Conservation (phyloP, 2,888 invertebrate species). For the Agonopterix heracliana region DNA sequence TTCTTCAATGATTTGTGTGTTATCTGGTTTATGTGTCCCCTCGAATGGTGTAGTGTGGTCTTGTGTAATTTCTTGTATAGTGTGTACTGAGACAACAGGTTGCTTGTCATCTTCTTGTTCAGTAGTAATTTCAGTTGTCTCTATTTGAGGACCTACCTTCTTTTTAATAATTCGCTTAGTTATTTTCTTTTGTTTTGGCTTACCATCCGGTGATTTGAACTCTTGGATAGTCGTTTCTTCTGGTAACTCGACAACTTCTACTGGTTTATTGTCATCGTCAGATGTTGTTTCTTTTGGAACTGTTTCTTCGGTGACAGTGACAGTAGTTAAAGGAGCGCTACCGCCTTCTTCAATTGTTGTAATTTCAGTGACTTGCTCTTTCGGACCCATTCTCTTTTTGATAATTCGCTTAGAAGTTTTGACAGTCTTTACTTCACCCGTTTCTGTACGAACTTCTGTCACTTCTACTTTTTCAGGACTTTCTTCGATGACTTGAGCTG, state of each 20-base stretch:
- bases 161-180: slow-evolving; percentile 50
- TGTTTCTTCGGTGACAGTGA: slow-evolving; percentile 37
- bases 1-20: slow-evolving; percentile 30
- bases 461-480: slow-evolving; percentile 30
- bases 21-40: slow-evolving; percentile 17
- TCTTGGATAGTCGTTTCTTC: slow-evolving; percentile 37
- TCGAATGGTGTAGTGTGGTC: slow-evolving; percentile 19
- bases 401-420: slow-evolving; percentile 23
- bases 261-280: slow-evolving; percentile 15
- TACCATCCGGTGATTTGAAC: slow-evolving; percentile 29
- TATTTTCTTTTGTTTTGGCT: slow-evolving; percentile 32
- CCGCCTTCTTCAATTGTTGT: slow-evolving; percentile 14
- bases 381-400: slow-evolving; percentile 12
- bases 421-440: slow-evolving; percentile 12
- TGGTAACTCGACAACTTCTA: slow-evolving; percentile 32
- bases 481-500: slow-evolving; percentile 18
- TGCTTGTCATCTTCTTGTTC: slow-evolving; percentile 23
- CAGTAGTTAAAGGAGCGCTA: slow-evolving; percentile 21
- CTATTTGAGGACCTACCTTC: slow-evolving; percentile 40
- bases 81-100: slow-evolving; percentile 48
- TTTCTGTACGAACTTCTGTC: slow-evolving; percentile 16
- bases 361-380: slow-evolving; percentile 18
- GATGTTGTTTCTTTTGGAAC: slow-evolving; percentile 15
- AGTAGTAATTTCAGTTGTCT: slow-evolving; percentile 25
- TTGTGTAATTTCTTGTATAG: slow-evolving; percentile 23